Evolutionary conservation across 1,140 invertebrate species (phyloP), one percentile per base, ranked within the genome.

Genomic region (Habropoda laboriosa): DNA sequence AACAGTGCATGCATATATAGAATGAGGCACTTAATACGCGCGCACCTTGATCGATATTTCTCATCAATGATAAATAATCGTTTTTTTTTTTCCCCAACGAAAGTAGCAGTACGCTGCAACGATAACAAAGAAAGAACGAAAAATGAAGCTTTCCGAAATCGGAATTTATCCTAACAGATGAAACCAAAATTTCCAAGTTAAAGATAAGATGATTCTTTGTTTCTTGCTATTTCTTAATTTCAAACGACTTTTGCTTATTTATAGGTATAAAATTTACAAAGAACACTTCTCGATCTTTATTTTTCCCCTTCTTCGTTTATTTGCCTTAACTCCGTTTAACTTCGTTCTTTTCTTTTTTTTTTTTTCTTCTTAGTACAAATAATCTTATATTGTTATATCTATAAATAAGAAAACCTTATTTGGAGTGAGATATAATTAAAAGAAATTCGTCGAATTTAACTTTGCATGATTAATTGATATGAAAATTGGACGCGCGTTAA

Each of bases 21-120:
- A 66, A 66, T 47, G 63, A 66, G 42, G 63, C 63, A 66, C 63
- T 66, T 66, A 47, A 32, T 66, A 66, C 63, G 42, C 42, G 18
- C 27, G 21, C 12, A 30, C 16, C 18, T 18, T 64, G 27, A 13
- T 32, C n/a, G 24, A 40, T 61, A n/a, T 10, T 13, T 16, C 32
- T 32, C 13, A 8, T 45, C 18, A 13, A 21, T 12, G 18, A n/a
- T n/a, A 64, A 60, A 60, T 35, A 38, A 60, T 38, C 3, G 13
- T 57, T 32, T 18, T 21, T 21, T n/a, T n/a, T n/a, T n/a, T n/a
- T n/a, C n/a, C n/a, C n/a, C n/a, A n/a, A n/a, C n/a, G n/a, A n/a
- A n/a, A n/a, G n/a, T n/a, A n/a, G n/a, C n/a, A n/a, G n/a, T n/a
- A n/a, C n/a, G n/a, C n/a, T n/a, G n/a, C n/a, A n/a, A n/a, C n/a